Evolutionary conservation across 2,888 invertebrate genomes (phyloP).

Genomic region (Patella depressa): DNA sequence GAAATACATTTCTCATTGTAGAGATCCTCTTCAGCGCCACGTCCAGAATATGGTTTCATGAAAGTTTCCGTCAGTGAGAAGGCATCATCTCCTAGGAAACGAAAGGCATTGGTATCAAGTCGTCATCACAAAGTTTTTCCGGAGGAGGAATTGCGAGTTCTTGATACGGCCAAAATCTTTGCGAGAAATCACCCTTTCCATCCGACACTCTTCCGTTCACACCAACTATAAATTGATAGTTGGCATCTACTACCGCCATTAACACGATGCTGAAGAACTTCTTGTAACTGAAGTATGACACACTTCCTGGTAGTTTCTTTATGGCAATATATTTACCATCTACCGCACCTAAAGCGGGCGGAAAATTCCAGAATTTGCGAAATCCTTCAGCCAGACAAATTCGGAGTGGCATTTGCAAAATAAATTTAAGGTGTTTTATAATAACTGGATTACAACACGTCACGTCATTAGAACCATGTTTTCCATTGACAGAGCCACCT

Average conservation of each 20-base stretch:
- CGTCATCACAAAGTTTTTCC: constrained; percentile 8
- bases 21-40: neutral
- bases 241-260: neutral
- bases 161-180: neutral
- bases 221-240: neutral
- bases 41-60: constrained; percentile 22
- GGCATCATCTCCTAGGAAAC: constrained; percentile 23
- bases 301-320: constrained; percentile 13
- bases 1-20: constrained; percentile 12
- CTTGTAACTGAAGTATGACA: constrained; percentile 18
- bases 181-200: neutral
- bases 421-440: no score
- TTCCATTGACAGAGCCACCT: no score
- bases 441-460: no score
- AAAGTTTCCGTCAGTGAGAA: constrained; percentile 22
- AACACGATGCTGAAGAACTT: constrained; percentile 14
- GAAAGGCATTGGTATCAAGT: constrained; percentile 11
- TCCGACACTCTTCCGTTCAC: constrained; percentile 16
- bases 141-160: constrained; percentile 7
- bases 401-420: no score
- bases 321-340: constrained; percentile 23
- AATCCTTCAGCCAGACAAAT: constrained; percentile 5
- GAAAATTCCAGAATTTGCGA: constrained; percentile 14
- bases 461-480: no score
- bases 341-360: constrained; percentile 13